phyloP scores from a whole-genome alignment of 2,888 invertebrate genomes.

The Junonia oenone region DNA sequence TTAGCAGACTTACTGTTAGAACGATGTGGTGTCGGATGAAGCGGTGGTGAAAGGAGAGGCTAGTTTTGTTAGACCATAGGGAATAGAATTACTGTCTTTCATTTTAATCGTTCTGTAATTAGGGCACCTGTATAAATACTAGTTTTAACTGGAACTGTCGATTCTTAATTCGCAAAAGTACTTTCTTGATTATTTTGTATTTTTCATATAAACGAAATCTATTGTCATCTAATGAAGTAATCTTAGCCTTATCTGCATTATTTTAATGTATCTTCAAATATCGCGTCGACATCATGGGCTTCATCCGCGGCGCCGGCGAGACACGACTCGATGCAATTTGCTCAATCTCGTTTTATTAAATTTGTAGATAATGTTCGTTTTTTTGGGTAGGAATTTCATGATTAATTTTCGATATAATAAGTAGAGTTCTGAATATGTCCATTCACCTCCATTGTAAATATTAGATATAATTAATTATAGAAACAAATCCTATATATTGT shows the following conservation, averaged over 20 bases:
- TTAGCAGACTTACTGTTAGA: not conserved
- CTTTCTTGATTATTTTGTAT: not conserved
- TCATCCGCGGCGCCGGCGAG: conserved; percentile 4
- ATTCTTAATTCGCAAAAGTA: conserved; percentile 2
- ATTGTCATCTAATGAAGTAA: not conserved
- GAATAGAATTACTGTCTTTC: conserved; percentile 1
- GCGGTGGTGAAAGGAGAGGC: conserved; percentile 11
- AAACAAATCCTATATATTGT: conserved; percentile 79
- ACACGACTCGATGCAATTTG: conserved; percentile 26
- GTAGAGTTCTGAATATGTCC: conserved; percentile 75
- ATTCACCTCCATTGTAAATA: conserved; percentile 80
- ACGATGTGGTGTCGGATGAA: not conserved
- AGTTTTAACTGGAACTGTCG: conserved; percentile 2
- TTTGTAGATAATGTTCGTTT: conserved; percentile 75
- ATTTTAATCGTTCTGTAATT: not conserved
- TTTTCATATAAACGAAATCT: not conserved
- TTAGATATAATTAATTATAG: conserved; percentile 79
- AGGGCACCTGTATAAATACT: not conserved
- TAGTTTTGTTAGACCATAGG: conserved; percentile 17
- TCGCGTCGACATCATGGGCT: not conserved
- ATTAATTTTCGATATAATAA: conserved; percentile 64
- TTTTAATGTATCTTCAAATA: not conserved
- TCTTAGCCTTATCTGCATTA: not conserved
- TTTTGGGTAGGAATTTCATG: conserved; percentile 70
- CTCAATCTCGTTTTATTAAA: conserved; percentile 56